Conservation (phyloP, 1,140 invertebrate genomes). For the Hyles vespertilio region DNA sequence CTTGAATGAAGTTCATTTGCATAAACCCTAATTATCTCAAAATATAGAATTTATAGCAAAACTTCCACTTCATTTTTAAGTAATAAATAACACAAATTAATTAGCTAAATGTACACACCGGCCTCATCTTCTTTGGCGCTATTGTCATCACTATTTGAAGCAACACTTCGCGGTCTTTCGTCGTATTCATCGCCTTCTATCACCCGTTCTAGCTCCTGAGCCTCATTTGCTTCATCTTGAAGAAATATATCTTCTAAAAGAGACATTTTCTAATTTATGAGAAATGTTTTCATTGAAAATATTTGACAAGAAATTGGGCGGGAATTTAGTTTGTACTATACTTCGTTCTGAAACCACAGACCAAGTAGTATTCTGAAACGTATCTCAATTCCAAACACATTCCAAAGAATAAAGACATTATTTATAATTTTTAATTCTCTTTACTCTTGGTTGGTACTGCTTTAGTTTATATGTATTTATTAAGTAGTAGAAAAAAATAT, state of each 20-base stretch:
- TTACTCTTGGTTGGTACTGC: too few species aligned
- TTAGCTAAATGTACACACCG: constrained; percentile 29
- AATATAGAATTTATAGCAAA: too few species aligned
- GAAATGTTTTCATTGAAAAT: not conserved
- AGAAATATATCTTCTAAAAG: constrained; percentile 67
- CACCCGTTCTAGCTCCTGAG: constrained; percentile 61
- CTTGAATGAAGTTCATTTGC: too few species aligned
- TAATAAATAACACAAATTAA: not conserved
- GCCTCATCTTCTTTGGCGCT: constrained; percentile 62
- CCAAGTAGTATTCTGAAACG: too few species aligned
- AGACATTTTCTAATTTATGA: constrained; percentile 42
- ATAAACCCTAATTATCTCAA: too few species aligned
- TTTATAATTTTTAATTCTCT: too few species aligned
- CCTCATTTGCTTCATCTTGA: constrained; percentile 59
- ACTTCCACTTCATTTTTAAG: too few species aligned
- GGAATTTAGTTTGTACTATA: not conserved
- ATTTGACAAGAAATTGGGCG: constrained; percentile 1
- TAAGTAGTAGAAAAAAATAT: too few species aligned
- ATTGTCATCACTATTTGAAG: constrained; percentile 41
- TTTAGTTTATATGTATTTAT: too few species aligned
- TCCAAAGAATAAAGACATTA: too few species aligned
- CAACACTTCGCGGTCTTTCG: constrained; percentile 29
- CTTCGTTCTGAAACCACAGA: too few species aligned
- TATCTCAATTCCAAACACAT: too few species aligned
- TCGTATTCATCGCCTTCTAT: constrained; percentile 67